phyloP scores from a whole-genome alignment of 2,797 vertebrate genomes.

The Halcyon chelicuti region DNA sequence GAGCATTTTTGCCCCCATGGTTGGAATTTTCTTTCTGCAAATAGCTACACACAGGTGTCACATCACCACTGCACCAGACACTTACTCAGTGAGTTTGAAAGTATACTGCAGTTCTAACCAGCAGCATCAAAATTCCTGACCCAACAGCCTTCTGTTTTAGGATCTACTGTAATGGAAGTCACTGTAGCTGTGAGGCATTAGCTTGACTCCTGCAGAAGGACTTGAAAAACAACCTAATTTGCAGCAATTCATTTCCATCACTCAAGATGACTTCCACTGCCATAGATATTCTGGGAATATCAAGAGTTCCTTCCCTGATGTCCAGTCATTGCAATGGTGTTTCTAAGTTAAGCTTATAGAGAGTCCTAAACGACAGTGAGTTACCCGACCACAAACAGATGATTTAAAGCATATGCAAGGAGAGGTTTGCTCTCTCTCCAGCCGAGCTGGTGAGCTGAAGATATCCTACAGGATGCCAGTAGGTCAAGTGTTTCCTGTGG shows the following conservation, averaged over 20 bases:
- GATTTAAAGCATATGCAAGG: background rate
- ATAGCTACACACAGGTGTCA: background rate
- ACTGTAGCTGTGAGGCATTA: background rate
- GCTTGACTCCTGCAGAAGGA: background rate
- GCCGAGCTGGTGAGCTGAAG: background rate
- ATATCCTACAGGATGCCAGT: background rate
- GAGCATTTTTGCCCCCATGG: background rate
- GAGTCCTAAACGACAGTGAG: background rate
- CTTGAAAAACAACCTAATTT: background rate
- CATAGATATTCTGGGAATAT: background rate
- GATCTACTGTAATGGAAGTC: background rate
- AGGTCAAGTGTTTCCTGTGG: background rate
- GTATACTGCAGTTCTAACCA: background rate
- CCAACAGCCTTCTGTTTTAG: background rate
- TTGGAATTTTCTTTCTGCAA: background rate
- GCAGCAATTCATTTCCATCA: background rate
- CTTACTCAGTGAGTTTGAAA: background rate
- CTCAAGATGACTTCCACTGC: background rate
- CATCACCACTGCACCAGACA: background rate
- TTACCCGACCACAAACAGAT: background rate
- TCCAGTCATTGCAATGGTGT: background rate
- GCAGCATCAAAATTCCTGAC: background rate
- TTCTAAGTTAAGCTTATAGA: constrained; percentile 1
- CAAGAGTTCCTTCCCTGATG: background rate
- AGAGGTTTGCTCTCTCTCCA: background rate